Evolutionary conservation across 1,140 invertebrate genomes (phyloP).

Genomic region (Ceratosolen fusciceps): DNA sequence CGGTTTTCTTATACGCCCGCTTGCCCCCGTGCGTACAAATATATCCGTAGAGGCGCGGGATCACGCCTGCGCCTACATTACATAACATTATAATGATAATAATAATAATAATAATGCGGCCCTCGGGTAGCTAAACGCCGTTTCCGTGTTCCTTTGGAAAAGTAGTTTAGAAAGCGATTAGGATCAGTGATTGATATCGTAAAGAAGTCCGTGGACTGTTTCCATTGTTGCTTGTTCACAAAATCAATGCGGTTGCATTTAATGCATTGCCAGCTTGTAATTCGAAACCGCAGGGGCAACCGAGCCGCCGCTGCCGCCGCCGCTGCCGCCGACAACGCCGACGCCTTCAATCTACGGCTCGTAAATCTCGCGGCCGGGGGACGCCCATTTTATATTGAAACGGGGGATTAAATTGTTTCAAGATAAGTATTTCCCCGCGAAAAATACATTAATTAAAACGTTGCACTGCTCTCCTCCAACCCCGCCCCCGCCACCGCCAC

Average conservation of each 20-base stretch:
- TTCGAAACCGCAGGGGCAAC: constrained; percentile 45
- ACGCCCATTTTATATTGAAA: constrained; percentile 37
- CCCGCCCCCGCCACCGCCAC: no score
- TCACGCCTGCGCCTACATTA: no score
- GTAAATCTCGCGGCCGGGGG: constrained; percentile 32
- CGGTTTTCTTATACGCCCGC: no score
- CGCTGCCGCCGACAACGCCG: constrained; percentile 17
- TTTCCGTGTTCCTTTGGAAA: constrained; percentile 21
- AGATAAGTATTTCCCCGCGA: constrained; percentile 3
- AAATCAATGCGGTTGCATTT: constrained; percentile 41
- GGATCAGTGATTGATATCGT: constrained; percentile 33
- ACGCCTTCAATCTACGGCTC: constrained; percentile 13
- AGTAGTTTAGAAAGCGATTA: constrained; percentile 37
- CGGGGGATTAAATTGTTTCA: constrained; percentile 36
- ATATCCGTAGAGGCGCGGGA: no score
- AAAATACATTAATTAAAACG: constrained; percentile 25
- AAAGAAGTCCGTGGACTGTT: constrained; percentile 19
- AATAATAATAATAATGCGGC: no score
- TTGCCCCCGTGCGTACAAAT: no score
- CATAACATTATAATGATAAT: no score
- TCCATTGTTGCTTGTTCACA: constrained; percentile 27
- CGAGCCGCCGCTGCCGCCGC: constrained; percentile 15
- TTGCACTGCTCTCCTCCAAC: not conserved
- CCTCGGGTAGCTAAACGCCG: not conserved
- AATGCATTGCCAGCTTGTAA: constrained; percentile 30